phyloP scores from a whole-genome alignment of 2,113 vertebrate species.

The Gasterosteus nipponicus region DNA sequence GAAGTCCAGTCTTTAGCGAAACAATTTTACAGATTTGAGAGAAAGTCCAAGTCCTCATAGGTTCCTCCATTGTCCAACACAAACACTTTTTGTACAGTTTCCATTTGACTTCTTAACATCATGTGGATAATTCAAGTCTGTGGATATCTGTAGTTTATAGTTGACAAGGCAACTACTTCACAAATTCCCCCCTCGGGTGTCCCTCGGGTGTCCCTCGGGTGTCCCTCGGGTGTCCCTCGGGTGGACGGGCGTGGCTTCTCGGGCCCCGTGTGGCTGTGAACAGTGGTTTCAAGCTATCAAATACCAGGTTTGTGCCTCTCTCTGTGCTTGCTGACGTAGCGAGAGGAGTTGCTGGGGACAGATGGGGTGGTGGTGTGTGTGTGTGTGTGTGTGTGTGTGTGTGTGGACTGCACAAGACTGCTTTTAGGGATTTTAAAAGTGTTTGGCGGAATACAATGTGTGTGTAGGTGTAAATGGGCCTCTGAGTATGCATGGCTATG shows the following conservation, averaged over 20 bases:
- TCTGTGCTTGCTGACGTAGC: slow-evolving; percentile 78
- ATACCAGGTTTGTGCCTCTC: slow-evolving; percentile 61
- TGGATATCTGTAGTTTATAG: slow-evolving; percentile 38
- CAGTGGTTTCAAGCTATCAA: slow-evolving; percentile 46
- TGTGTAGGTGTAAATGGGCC: slow-evolving; percentile 27
- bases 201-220: not conserved
- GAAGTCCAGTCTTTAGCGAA: slow-evolving; percentile 33
- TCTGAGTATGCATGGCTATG: slow-evolving; percentile 61
- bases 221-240: slow-evolving; percentile 31
- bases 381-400: slow-evolving; percentile 25
- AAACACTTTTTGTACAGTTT: slow-evolving; percentile 16
- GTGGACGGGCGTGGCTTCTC: not conserved
- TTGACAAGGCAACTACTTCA: slow-evolving; percentile 32
- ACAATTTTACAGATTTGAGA: slow-evolving; percentile 41
- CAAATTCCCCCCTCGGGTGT: not conserved
- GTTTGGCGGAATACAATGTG: slow-evolving; percentile 23
- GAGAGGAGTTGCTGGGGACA: slow-evolving; percentile 53
- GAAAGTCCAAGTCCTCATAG: slow-evolving; percentile 40
- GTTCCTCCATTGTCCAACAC: slow-evolving; percentile 23
- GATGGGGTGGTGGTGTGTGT: slow-evolving; percentile 37
- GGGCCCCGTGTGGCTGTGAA: slow-evolving; percentile 28
- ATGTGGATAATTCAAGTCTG: slow-evolving; percentile 25
- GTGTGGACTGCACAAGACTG: slow-evolving; percentile 32
- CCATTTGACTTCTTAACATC: slow-evolving; percentile 35
- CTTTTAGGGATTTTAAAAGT: slow-evolving; percentile 34